These are phyloP conservation scores for Xiphias gladius DNA, from an alignment of 2,113 vertebrate genomes.

Conservation along the genomic window DNA sequence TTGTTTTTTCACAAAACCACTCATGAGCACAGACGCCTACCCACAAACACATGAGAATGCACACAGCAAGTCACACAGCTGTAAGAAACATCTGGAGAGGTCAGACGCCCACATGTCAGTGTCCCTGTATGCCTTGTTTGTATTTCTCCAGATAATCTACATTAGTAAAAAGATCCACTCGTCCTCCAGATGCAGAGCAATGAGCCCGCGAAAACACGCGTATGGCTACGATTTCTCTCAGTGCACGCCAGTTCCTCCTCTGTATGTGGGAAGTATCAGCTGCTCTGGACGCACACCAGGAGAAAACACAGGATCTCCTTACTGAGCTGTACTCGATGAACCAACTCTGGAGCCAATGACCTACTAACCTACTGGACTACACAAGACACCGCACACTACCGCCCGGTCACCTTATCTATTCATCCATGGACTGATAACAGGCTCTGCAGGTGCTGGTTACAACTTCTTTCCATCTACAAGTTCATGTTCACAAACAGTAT, in stretches of 20 bases:
- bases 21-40: slow-evolving; percentile 9
- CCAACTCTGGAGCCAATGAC: slow-evolving; percentile 55
- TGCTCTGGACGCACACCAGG: slow-evolving; percentile 48
- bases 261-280: slow-evolving; percentile 69
- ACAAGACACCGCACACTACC: slow-evolving; percentile 21
- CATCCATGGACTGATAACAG: slow-evolving; percentile 21
- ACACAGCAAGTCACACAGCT: slow-evolving; percentile 64
- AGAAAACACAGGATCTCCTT: slow-evolving; percentile 53
- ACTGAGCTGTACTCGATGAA: slow-evolving; percentile 69
- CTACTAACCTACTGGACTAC: slow-evolving; percentile 53
- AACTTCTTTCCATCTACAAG: not conserved
- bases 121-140: slow-evolving; percentile 47
- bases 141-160: slow-evolving; percentile 57
- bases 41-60: slow-evolving; percentile 33
- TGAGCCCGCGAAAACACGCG: slow-evolving; percentile 47
- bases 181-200: slow-evolving; percentile 62
- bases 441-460: not conserved
- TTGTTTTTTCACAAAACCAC: slow-evolving; percentile 20
- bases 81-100: slow-evolving; percentile 74
- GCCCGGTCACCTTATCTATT: slow-evolving; percentile 42
- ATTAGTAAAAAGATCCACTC: slow-evolving; percentile 48
- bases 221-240: slow-evolving; percentile 48
- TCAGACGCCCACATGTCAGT: slow-evolving; percentile 57
- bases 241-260: slow-evolving; percentile 38
- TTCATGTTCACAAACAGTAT: not conserved